A percentile compares a stretch with the other conserved stretches of the same genome.
Conservation (phyloP, 2,113 vertebrate species). For the Nesoenas mayeri region DNA sequence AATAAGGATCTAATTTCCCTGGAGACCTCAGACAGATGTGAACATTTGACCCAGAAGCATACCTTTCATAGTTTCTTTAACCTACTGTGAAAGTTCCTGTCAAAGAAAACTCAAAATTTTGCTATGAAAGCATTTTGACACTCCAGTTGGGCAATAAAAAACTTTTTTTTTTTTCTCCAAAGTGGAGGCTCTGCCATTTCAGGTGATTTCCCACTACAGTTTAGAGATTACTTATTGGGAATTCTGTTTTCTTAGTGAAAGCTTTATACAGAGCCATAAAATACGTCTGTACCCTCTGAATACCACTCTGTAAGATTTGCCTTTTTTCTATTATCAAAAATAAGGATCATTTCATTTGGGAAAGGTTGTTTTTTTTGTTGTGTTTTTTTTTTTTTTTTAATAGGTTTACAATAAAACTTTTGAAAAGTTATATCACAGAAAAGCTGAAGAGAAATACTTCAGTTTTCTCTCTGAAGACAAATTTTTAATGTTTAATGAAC, state of each 20-base stretch:
- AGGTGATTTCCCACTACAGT: neutral
- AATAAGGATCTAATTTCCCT: neutral
- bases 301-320: neutral
- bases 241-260: constrained; percentile 8
- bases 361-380: neutral
- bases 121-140: neutral
- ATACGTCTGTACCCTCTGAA: neutral
- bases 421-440: constrained; percentile 9
- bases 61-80: neutral
- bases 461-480: constrained; percentile 27
- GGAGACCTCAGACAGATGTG: neutral
- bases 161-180: neutral
- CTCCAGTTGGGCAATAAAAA: neutral
- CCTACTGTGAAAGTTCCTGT: neutral
- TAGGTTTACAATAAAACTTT: neutral
- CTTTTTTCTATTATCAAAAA: constrained; percentile 7
- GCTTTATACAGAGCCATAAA: constrained; percentile 21
- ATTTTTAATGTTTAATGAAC: constrained; percentile 65
- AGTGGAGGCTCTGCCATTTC: neutral
- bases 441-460: neutral
- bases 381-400: neutral
- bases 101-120: neutral
- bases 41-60: neutral
- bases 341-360: neutral
- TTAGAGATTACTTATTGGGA: neutral